phyloP scores from a whole-genome alignment of 2,797 vertebrate species.

The Sebastes goodei region DNA sequence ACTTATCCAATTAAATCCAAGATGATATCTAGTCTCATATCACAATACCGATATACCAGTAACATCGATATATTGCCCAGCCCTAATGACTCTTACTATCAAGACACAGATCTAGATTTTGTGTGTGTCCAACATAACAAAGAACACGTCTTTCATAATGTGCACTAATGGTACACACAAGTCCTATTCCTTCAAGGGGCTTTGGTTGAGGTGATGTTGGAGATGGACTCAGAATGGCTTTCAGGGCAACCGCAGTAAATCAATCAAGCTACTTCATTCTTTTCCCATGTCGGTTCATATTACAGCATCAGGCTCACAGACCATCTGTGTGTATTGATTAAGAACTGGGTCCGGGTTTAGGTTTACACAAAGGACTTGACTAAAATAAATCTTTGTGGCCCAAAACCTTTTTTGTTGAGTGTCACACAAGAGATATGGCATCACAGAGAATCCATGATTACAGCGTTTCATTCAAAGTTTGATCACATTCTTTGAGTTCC shows the following conservation, averaged over 20 bases:
- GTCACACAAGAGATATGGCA: background rate
- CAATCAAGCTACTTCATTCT: slow-evolving; percentile 68
- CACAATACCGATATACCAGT: no score
- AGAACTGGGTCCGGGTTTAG: slow-evolving; percentile 28
- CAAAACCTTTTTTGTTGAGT: background rate
- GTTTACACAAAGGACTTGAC: slow-evolving; percentile 48
- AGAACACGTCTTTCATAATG: background rate
- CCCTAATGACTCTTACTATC: background rate
- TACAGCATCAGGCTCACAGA: slow-evolving; percentile 61
- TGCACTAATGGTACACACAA: slow-evolving; percentile 7
- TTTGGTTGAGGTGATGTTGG: slow-evolving; percentile 17
- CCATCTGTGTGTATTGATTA: slow-evolving; percentile 78
- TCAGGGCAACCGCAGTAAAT: slow-evolving; percentile 71
- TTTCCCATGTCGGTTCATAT: slow-evolving; percentile 76
- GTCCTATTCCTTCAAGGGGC: slow-evolving; percentile 8
- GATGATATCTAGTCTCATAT: no score
- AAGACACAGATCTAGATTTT: background rate
- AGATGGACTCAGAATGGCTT: slow-evolving; percentile 69
- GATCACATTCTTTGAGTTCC: background rate
- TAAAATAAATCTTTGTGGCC: slow-evolving; percentile 35
- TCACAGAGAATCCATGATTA: background rate
- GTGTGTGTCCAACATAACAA: background rate
- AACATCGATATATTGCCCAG: no score
- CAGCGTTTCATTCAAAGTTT: background rate
- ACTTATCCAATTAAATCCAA: no score